Conservation (phyloP, 2,113 vertebrate species). For the Megaleporinus macrocephalus region DNA sequence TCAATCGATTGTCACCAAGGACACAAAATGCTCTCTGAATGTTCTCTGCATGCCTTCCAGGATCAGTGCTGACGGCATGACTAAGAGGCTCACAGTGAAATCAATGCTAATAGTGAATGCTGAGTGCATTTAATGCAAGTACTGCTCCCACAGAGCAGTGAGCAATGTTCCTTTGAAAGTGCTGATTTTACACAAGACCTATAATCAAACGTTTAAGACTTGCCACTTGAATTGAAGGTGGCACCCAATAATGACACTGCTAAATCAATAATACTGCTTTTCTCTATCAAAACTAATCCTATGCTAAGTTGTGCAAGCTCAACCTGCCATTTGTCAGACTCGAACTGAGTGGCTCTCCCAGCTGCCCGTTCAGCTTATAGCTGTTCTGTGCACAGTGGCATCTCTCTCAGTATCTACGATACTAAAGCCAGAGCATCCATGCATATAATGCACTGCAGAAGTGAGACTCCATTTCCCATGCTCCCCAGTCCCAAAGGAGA, state of each 20-base stretch:
- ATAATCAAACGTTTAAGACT: background rate
- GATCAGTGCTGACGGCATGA: background rate
- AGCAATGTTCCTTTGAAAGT: background rate
- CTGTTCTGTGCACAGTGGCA: background rate
- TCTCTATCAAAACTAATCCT: too few species aligned
- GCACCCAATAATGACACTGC: too few species aligned
- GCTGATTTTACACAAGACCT: background rate
- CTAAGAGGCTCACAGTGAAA: background rate
- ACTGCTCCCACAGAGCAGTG: background rate
- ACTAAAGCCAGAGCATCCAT: background rate
- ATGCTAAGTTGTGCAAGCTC: background rate
- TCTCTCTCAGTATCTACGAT: background rate
- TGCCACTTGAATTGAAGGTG: background rate
- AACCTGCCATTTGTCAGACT: background rate
- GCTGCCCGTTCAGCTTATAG: too few species aligned
- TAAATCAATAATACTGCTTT: too few species aligned
- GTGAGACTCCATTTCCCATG: constrained; percentile 7
- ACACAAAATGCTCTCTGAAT: background rate
- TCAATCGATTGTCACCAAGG: background rate
- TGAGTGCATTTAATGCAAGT: background rate
- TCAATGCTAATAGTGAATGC: background rate
- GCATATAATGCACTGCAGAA: background rate
- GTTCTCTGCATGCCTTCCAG: background rate
- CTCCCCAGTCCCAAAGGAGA: background rate
- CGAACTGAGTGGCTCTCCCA: background rate